Conservation (phyloP, 2,888 invertebrate genomes). For the Euplexia lucipara region DNA sequence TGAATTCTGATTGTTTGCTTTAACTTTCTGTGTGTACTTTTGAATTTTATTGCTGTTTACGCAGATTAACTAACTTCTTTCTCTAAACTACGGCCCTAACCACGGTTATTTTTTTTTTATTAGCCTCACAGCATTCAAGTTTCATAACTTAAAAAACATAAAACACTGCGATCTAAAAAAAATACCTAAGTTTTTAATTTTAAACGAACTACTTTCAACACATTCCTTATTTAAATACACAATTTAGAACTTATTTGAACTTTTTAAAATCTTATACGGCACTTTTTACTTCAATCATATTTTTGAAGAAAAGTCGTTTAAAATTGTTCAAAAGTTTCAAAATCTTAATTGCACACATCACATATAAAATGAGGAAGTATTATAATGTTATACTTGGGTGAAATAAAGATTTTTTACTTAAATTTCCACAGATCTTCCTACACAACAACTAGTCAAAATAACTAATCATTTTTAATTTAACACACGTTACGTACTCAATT, state of each 20-base stretch:
- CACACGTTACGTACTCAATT: slow-evolving; percentile 1
- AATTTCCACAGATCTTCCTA: not conserved
- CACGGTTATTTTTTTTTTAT: not conserved
- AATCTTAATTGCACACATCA: slow-evolving; percentile 11
- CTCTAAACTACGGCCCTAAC: too few species aligned
- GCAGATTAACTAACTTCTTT: not conserved
- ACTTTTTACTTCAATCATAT: not conserved
- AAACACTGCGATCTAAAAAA: not conserved
- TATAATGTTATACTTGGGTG: not conserved
- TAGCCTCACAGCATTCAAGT: not conserved
- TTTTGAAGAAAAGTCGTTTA: not conserved
- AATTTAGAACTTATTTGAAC: not conserved
- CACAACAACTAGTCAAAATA: not conserved
- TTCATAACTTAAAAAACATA: not conserved
- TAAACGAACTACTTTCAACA: not conserved
- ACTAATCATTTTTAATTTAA: not conserved
- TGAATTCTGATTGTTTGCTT: not conserved
- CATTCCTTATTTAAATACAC: not conserved
- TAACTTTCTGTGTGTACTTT: not conserved
- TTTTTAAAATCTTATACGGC: not conserved
- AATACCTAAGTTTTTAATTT: not conserved
- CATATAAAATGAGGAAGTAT: not conserved
- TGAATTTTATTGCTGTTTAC: slow-evolving; percentile 2
- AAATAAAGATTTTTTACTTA: not conserved
- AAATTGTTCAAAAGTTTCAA: slow-evolving; percentile 1